Base-by-base conservation (phyloP, 92 coral and sea anemone genomes). In the Parazoanthus swiftii region DNA sequence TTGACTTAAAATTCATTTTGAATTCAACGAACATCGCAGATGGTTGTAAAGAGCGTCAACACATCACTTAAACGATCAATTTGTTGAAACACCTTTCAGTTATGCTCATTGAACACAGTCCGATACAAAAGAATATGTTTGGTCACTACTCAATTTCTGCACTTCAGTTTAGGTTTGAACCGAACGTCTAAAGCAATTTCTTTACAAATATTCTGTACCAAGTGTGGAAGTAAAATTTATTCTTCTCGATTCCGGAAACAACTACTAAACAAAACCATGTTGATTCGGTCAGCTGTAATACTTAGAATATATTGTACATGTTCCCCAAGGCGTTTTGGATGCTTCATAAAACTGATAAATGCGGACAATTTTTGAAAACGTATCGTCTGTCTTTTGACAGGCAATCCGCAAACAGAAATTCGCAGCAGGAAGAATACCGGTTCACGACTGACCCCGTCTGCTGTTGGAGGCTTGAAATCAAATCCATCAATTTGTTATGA, bases 401-500 rank as follows among this genome's bases (percentile, higher is more conserved):
- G 87, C n/a, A 84, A 80, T 38, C 21, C 38, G 5, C 29, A 43
- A 48, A 68, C 68, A 26, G 87, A 51, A 48, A 46, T 29, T 35
- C 79, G 25, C 36, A 50, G 79, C 5, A 48, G 78, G 68, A 71
- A 26, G 21, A 71, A 72, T 25, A 0, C 78, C 29, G 13, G 20
- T 50, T 67, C 33, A 29, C 56, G 37, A 23, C 42, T 71, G 59
- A 43, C 25, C 20, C 56, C 11, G 29, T 15, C 8, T 33, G 85
- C 42, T 6, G 42, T 18, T 50, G 38, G 67, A 79, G 38, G 43
- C 66, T 36, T 5, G 44, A 72, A 26, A 71, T 70, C 79, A 70
- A 71, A 48, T 46, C 75, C 67, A 21, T 84, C 87, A 21, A 84
- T 51, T 72, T 33, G 46, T 16, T n/a, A 18, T 21, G 78, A 46